These are phyloP conservation scores for Archaeoteleia sp. DNA, from an alignment of 2,888 invertebrate genomes.

Conservation along the genomic window DNA sequence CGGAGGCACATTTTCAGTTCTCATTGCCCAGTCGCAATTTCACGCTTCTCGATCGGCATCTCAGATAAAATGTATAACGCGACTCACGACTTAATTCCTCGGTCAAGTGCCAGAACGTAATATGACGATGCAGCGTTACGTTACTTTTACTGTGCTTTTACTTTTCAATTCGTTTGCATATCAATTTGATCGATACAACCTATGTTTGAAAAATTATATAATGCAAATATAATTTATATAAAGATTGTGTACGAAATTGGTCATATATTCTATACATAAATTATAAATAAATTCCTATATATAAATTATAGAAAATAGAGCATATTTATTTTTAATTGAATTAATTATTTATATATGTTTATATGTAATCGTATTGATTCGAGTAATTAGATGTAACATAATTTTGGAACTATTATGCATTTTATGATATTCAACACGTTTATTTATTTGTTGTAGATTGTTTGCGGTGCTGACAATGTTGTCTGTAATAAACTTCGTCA, in stretches of 20 bases:
- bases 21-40: slow-evolving; percentile 43
- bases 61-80: slow-evolving; percentile 44
- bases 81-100: slow-evolving; percentile 42
- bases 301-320: no score
- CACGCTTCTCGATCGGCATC: slow-evolving; percentile 38
- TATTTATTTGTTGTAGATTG: slow-evolving; percentile 66
- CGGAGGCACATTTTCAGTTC: slow-evolving; percentile 27
- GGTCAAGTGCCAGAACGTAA: slow-evolving; percentile 46
- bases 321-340: no score
- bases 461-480: slow-evolving; percentile 63
- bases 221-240: slow-evolving; percentile 13
- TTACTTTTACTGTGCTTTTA: slow-evolving; percentile 20
- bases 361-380: no score
- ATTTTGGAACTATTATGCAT: no score
- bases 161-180: slow-evolving; percentile 13
- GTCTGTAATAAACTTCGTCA: slow-evolving; percentile 60
- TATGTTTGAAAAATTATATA: slow-evolving; percentile 21
- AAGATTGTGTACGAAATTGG: no score
- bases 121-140: slow-evolving; percentile 11
- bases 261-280: no score
- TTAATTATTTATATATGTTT: no score
- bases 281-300: no score
- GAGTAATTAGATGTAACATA: no score
- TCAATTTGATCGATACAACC: slow-evolving; percentile 26
- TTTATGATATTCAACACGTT: no score